phyloP scores from a whole-genome alignment of 1,140 invertebrate species.

The Achatina immaculata region DNA sequence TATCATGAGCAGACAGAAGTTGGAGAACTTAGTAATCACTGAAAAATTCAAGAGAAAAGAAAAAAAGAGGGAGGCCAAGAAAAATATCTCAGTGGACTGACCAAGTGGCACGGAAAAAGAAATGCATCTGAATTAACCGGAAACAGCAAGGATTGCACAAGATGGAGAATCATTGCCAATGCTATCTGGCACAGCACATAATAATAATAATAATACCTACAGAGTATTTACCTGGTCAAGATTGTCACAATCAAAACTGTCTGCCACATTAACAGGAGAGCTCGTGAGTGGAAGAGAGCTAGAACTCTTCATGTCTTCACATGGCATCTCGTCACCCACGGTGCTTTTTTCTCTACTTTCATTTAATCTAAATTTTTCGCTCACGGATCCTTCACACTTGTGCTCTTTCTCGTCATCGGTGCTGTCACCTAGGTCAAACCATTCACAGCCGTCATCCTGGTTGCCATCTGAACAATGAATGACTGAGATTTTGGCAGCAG shows the following conservation, averaged over 20 bases:
- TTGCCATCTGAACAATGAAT: not conserved
- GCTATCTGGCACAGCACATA: no score
- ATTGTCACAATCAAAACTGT: not conserved
- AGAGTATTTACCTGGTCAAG: not conserved
- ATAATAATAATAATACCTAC: no score
- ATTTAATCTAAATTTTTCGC: not conserved
- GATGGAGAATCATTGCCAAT: no score
- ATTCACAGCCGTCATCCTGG: not conserved
- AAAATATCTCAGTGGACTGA: no score
- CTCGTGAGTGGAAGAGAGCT: not conserved
- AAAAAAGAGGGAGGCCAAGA: no score
- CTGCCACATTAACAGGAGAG: not conserved
- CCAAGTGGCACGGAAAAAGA: no score
- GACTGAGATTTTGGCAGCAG: no score
- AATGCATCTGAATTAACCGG: no score
- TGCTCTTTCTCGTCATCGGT: slow-evolving; percentile 16
- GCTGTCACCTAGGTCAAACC: not conserved
- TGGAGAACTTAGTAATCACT: no score
- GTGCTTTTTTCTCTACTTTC: not conserved
- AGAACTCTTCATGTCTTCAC: not conserved
- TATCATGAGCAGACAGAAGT: no score
- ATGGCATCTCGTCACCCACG: not conserved
- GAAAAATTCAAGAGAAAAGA: no score
- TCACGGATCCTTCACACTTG: not conserved
- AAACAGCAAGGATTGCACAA: no score